A percentile compares a stretch with the other conserved stretches of the same genome.
Evolutionary conservation across 2,888 invertebrate genomes (phyloP).

Genomic region (Lasioglossum morio): DNA sequence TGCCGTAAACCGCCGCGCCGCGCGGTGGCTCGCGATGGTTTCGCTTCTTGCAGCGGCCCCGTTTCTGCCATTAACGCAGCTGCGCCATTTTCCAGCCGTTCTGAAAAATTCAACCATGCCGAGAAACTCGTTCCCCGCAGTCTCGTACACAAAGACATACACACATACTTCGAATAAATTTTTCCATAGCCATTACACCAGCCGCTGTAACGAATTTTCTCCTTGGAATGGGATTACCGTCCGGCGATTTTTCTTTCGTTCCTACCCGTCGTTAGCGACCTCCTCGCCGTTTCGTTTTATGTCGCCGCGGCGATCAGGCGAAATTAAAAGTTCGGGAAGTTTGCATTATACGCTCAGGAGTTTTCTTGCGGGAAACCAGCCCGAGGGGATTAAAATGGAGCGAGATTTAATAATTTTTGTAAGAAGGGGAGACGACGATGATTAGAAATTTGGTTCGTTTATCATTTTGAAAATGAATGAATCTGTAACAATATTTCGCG

Average conservation of each 20-base stretch:
- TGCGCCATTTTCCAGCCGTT: slow-evolving; percentile 14
- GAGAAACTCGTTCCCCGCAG: slow-evolving; percentile 15
- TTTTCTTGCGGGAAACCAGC: not conserved
- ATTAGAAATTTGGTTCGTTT: not conserved
- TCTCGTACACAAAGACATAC: not conserved
- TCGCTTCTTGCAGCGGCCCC: not conserved
- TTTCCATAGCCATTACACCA: slow-evolving; percentile 18
- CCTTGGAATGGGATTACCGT: not conserved
- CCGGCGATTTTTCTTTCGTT: not conserved
- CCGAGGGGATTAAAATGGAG: not conserved
- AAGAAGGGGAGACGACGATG: not conserved
- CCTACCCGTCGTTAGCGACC: not conserved
- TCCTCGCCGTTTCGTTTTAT: not conserved
- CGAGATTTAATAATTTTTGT: not conserved
- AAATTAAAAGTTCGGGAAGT: not conserved
- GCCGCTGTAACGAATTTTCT: not conserved
- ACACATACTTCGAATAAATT: slow-evolving; percentile 20
- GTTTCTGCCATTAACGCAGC: slow-evolving; percentile 21
- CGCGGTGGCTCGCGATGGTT: not conserved
- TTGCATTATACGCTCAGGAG: not conserved
- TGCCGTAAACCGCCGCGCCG: not conserved
- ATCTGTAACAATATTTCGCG: not conserved
- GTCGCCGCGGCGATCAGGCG: slow-evolving; percentile 1
- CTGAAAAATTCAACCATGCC: slow-evolving; percentile 37
- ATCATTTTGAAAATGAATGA: not conserved